Conservation (phyloP, 1,140 invertebrate species). For the Chionoecetes opilio region DNA sequence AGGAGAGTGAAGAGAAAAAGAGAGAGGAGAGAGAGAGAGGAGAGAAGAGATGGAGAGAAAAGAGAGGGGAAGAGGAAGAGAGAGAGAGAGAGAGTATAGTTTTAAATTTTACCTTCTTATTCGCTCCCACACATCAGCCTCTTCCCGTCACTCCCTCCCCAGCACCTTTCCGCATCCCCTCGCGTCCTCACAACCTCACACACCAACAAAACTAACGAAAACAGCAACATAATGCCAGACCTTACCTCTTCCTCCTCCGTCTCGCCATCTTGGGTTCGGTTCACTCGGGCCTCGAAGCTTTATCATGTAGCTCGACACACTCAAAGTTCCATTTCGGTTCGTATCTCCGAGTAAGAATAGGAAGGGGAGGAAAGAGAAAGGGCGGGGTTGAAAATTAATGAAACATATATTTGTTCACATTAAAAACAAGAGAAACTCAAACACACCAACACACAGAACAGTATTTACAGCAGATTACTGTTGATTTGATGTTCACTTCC, state of each 20-base stretch:
- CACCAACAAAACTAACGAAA: not conserved
- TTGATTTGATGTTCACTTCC: slow-evolving; percentile 46
- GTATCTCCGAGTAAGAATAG: not conserved
- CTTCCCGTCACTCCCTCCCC: not conserved
- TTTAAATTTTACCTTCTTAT: not conserved
- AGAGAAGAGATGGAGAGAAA: no score
- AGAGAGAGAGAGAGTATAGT: not conserved
- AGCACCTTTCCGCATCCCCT: not conserved
- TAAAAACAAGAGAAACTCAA: slow-evolving; percentile 67
- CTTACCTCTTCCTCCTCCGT: not conserved
- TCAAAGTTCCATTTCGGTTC: not conserved
- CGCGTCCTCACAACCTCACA: not conserved
- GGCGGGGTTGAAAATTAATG: slow-evolving; percentile 58
- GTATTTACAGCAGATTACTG: slow-evolving; percentile 50
- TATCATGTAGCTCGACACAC: not conserved
- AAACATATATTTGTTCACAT: slow-evolving; percentile 74
- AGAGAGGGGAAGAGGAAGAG: no score
- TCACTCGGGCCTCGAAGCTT: not conserved
- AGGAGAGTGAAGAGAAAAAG: no score
- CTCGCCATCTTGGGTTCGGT: not conserved
- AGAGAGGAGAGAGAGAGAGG: not conserved
- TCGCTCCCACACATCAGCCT: not conserved
- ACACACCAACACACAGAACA: slow-evolving; percentile 63
- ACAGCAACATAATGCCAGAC: not conserved
- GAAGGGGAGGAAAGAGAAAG: not conserved